phyloP scores from a whole-genome alignment of 2,113 vertebrate species.

The Brachyhypopomus gauderio region DNA sequence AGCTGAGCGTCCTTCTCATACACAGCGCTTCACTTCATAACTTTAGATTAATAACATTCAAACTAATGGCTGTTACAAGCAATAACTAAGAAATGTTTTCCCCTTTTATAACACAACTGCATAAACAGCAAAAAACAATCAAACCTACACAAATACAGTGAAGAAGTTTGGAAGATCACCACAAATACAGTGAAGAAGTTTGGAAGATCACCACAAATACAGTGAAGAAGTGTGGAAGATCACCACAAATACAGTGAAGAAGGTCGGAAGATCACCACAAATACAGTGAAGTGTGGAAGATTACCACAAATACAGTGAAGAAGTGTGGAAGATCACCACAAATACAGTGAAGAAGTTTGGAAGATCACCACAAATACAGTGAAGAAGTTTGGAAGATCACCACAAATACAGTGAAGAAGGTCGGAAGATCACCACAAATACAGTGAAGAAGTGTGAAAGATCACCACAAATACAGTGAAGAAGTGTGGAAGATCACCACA shows the following conservation, averaged over 20 bases:
- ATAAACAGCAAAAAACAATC: not conserved
- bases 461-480: not conserved
- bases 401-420: not conserved
- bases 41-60: too few relatives aligned
- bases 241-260: not conserved
- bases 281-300: too few relatives aligned
- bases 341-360: not conserved
- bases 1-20: not conserved
- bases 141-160: not conserved
- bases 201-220: conserved; percentile 6
- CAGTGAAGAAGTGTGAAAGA: too few relatives aligned
- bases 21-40: too few relatives aligned
- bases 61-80: not conserved
- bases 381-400: too few relatives aligned
- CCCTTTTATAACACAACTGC: not conserved
- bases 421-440: conserved; percentile 11
- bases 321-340: not conserved
- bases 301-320: not conserved
- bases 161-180: not conserved
- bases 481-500: not conserved
- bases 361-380: conserved; percentile 11
- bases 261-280: conserved; percentile 4
- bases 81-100: not conserved
- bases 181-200: not conserved
- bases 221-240: too few relatives aligned